Evolutionary conservation across 2,888 invertebrate genomes (phyloP).

Genomic region (Lepidocyrtinus sp.): DNA sequence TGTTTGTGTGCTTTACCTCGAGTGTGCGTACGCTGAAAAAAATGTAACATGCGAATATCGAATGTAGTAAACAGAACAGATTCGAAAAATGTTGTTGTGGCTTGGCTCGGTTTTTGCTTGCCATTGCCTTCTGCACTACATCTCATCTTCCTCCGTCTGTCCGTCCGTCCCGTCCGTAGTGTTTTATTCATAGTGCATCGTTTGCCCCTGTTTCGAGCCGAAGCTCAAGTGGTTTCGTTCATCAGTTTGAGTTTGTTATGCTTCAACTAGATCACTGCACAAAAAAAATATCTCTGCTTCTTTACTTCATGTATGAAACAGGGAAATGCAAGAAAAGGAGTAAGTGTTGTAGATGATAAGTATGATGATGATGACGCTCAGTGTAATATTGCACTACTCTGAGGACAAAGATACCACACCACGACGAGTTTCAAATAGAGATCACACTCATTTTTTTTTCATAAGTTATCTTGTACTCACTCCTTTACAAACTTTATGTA

Average conservation of each 20-base stretch:
- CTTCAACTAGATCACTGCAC: slow-evolving; percentile 37
- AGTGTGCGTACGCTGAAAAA: neutral
- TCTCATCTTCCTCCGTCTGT: slow-evolving; percentile 1
- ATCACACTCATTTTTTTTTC: slow-evolving; percentile 41
- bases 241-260: slow-evolving; percentile 25
- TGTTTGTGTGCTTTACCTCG: neutral
- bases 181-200: too few relatives aligned
- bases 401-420: slow-evolving; percentile 49
- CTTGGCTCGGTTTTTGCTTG: neutral
- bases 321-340: slow-evolving; percentile 38
- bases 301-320: slow-evolving; percentile 22
- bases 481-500: slow-evolving; percentile 1
- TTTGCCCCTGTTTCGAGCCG: slow-evolving; percentile 36
- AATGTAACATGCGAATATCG: slow-evolving; percentile 2
- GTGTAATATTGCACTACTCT: slow-evolving; percentile 3
- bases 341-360: neutral
- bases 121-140: slow-evolving; percentile 5
- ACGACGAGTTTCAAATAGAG: slow-evolving; percentile 47
- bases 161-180: too few relatives aligned
- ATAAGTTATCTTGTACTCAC: too few relatives aligned
- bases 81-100: too few relatives aligned
- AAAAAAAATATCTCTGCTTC: neutral
- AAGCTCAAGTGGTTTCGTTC: slow-evolving; percentile 31
- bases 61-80: neutral
- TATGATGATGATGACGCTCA: neutral